Conservation (phyloP, 1,140 invertebrate species). For the Diorhabda carinulata region DNA sequence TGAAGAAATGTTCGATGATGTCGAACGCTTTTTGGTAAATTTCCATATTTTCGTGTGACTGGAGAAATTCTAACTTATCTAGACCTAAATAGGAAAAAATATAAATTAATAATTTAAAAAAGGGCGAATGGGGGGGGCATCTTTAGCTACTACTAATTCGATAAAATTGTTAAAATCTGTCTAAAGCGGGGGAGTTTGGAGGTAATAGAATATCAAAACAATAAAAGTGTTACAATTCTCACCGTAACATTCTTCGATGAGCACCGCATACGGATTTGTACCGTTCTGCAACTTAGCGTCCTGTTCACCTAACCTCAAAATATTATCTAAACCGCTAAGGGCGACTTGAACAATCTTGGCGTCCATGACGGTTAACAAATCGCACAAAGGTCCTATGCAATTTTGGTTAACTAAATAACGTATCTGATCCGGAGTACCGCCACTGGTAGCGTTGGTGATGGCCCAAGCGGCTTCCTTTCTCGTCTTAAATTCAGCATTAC, state of each 20-base stretch:
- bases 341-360: slow-evolving; percentile 97
- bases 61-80: slow-evolving; percentile 96
- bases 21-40: slow-evolving; percentile 96
- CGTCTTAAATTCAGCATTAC: slow-evolving; percentile 93
- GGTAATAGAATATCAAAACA: too few relatives aligned
- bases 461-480: slow-evolving; percentile 98
- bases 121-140: too few relatives aligned
- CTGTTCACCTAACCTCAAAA: slow-evolving; percentile 86
- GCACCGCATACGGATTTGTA: slow-evolving; percentile 85
- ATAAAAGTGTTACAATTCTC: slow-evolving; percentile 37
- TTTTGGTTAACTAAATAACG: slow-evolving; percentile 66
- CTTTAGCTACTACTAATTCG: too few relatives aligned
- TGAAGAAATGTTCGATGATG: slow-evolving; percentile 94
- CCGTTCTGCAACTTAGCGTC: slow-evolving; percentile 67
- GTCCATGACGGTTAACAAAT: slow-evolving; percentile 90
- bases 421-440: slow-evolving; percentile 91
- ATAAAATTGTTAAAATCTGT: too few relatives aligned
- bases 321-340: slow-evolving; percentile 94
- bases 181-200: too few relatives aligned
- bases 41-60: slow-evolving; percentile 93
- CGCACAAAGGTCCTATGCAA: slow-evolving; percentile 92
- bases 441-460: slow-evolving; percentile 95
- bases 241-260: slow-evolving; percentile 96
- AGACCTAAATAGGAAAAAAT: slow-evolving; percentile 62
- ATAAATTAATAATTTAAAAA: background rate